Evolutionary conservation across 2,888 invertebrate genomes (phyloP).

Genomic region (Anorthoa munda): DNA sequence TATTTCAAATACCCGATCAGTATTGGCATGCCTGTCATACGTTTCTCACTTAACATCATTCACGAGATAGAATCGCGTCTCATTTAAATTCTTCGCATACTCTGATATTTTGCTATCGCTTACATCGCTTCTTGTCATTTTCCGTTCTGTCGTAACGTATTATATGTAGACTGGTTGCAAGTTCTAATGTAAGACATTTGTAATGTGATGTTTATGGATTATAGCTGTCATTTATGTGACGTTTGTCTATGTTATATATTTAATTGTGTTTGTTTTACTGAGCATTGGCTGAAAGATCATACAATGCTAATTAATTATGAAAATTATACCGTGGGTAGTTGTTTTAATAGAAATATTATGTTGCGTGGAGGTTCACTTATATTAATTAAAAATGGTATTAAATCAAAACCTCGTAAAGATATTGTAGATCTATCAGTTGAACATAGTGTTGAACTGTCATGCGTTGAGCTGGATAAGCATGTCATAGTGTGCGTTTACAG

Average conservation of each 20-base stretch:
- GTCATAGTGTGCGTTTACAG: no score
- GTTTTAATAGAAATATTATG: no score
- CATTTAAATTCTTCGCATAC: constrained; percentile 60
- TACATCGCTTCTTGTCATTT: constrained; percentile 58
- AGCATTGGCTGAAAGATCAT: no score
- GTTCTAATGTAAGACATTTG: constrained; percentile 27
- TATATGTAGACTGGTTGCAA: constrained; percentile 38
- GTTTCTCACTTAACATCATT: constrained; percentile 52
- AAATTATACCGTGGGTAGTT: no score
- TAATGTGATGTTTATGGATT: constrained; percentile 40
- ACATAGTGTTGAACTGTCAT: no score
- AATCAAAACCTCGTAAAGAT: no score
- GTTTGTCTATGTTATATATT: constrained; percentile 10
- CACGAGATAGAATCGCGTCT: constrained; percentile 57
- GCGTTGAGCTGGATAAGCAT: no score
- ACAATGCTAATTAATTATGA: no score
- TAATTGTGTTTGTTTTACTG: not conserved
- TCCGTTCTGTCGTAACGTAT: constrained; percentile 58
- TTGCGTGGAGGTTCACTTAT: no score
- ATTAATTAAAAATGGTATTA: no score
- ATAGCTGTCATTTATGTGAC: constrained; percentile 8
- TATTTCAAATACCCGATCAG: constrained; percentile 28
- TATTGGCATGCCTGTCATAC: constrained; percentile 52
- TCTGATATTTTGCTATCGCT: constrained; percentile 46
- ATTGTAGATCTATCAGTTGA: no score